Percentiles rank a stretch among this genome's conserved stretches.
These are phyloP conservation scores for Ariopsis seemanni DNA, from an alignment of 2,113 vertebrate genomes.

Conservation along the genomic window DNA sequence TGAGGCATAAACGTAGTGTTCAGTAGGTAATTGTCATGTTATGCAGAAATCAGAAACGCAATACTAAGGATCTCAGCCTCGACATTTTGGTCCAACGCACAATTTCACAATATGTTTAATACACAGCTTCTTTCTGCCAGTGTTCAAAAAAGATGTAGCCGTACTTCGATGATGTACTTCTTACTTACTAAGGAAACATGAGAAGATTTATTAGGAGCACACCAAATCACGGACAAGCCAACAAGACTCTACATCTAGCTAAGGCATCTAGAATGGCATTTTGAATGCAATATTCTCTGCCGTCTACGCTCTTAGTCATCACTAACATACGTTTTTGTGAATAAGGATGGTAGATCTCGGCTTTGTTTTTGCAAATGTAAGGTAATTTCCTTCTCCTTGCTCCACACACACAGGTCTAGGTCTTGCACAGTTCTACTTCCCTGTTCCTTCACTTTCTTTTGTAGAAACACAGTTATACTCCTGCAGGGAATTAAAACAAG, in stretches of 20 bases:
- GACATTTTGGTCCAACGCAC: neutral
- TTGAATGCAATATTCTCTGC: neutral
- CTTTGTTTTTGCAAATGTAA: neutral
- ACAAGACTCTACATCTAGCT: neutral
- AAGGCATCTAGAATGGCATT: neutral
- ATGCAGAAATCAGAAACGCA: neutral
- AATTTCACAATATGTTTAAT: neutral
- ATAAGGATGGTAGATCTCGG: neutral
- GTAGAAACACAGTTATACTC: too few species aligned
- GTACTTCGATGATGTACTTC: neutral
- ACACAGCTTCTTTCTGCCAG: neutral
- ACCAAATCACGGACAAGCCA: neutral
- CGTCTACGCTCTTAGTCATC: neutral
- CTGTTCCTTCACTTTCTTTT: neutral
- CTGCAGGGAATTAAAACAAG: slow-evolving; percentile 1
- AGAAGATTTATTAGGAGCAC: neutral
- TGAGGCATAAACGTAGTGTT: neutral
- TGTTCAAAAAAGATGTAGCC: neutral
- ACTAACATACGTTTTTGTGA: neutral
- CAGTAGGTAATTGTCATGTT: neutral
- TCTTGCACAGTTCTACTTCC: neutral
- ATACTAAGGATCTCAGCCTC: neutral
- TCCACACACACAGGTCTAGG: neutral
- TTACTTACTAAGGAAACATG: neutral
- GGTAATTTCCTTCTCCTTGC: neutral